Conservation (phyloP, 2,888 invertebrate species). For the Pedicia rivosa region DNA sequence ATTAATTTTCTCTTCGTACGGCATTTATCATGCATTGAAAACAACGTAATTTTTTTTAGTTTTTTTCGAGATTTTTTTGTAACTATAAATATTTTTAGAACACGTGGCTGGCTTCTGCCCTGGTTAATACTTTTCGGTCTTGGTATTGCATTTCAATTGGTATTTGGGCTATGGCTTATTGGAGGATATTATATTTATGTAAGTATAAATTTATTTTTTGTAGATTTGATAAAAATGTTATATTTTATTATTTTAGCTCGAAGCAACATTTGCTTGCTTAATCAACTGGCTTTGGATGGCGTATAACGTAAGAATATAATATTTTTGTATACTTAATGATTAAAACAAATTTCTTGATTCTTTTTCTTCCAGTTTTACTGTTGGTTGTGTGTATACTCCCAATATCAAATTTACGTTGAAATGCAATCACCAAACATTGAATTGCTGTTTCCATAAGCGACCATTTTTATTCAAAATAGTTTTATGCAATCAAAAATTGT, state of each 20-base stretch:
- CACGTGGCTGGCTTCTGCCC: slow-evolving; percentile 66
- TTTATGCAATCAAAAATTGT: no score
- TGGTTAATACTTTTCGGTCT: slow-evolving; percentile 57
- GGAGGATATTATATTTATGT: slow-evolving; percentile 87
- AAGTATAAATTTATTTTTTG: slow-evolving; percentile 28
- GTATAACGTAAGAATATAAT: slow-evolving; percentile 54
- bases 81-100: slow-evolving; percentile 38
- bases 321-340: neutral
- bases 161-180: slow-evolving; percentile 71
- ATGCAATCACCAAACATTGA: slow-evolving; percentile 81
- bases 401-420: slow-evolving; percentile 63
- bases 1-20: slow-evolving; percentile 37
- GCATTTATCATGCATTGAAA: slow-evolving; percentile 24
- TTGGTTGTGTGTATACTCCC: slow-evolving; percentile 71
- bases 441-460: slow-evolving; percentile 43
- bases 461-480: neutral
- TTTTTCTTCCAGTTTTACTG: slow-evolving; percentile 57
- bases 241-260: slow-evolving; percentile 40
- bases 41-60: slow-evolving; percentile 19
- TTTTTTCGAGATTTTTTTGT: neutral
- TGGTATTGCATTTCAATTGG: slow-evolving; percentile 55
- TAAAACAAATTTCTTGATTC: slow-evolving; percentile 7
- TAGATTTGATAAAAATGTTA: neutral
- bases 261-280: slow-evolving; percentile 59
- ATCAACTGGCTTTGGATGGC: slow-evolving; percentile 69